These are phyloP conservation scores for Psittacula derbiana DNA, from an alignment of 2,797 vertebrate genomes.

Conservation along the genomic window DNA sequence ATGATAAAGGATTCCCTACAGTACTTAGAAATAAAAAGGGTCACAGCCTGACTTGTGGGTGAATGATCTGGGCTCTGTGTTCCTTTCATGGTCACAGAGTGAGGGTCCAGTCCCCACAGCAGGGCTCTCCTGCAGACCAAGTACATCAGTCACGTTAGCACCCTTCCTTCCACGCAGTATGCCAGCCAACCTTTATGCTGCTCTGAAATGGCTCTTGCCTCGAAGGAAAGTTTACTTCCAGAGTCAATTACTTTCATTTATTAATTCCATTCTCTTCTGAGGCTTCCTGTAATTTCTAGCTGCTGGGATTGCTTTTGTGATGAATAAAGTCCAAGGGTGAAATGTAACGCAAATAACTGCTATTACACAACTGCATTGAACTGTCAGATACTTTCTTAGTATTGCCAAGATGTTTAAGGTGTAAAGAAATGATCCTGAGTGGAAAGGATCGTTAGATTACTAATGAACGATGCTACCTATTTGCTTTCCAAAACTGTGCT, in stretches of 20 bases:
- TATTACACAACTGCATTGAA: not conserved
- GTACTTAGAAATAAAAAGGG: not conserved
- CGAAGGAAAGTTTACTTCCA: not conserved
- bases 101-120: too few relatives aligned
- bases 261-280: not conserved
- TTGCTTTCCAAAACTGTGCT: not conserved
- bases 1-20: not conserved
- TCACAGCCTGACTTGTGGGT: not conserved
- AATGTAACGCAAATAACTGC: not conserved
- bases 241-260: not conserved
- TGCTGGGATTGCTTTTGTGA: not conserved
- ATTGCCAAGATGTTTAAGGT: not conserved
- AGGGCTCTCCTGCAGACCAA: not conserved
- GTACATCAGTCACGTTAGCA: not conserved
- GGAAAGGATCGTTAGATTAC: not conserved
- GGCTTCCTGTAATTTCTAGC: not conserved
- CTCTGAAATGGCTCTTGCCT: not conserved
- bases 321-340: not conserved
- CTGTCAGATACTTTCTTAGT: not conserved
- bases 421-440: not conserved
- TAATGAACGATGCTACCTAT: not conserved
- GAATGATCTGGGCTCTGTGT: accelerated
- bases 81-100: not conserved
- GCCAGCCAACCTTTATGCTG: accelerated
- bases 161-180: not conserved